Conservation (phyloP, 2,888 invertebrate species). For the Sinelater perroti region DNA sequence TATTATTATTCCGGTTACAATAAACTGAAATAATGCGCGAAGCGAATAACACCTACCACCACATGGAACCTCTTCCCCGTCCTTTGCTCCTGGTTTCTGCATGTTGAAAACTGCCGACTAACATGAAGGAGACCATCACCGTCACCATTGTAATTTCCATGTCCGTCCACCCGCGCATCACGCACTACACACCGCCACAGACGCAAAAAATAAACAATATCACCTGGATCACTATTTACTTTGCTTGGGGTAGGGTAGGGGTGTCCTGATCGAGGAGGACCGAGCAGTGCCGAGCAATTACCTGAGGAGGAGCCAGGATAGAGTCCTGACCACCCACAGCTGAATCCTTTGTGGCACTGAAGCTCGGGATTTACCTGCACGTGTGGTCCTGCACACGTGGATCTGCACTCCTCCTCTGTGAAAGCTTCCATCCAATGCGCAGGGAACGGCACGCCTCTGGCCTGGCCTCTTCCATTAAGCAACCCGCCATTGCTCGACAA, state of each 20-base stretch:
- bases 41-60: slow-evolving; percentile 77
- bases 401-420: slow-evolving; percentile 48
- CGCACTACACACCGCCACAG: slow-evolving; percentile 51
- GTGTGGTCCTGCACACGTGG: slow-evolving; percentile 58
- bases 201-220: slow-evolving; percentile 61
- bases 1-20: not conserved
- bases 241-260: slow-evolving; percentile 56
- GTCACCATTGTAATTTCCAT: slow-evolving; percentile 49
- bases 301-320: slow-evolving; percentile 54
- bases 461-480: slow-evolving; percentile 45
- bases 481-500: slow-evolving; percentile 56
- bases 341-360: slow-evolving; percentile 56
- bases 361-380: slow-evolving; percentile 49
- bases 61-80: slow-evolving; percentile 88
- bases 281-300: slow-evolving; percentile 51
- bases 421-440: slow-evolving; percentile 48
- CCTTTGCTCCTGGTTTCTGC: slow-evolving; percentile 63
- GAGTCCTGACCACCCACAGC: slow-evolving; percentile 58
- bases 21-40: slow-evolving; percentile 4
- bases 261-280: slow-evolving; percentile 50
- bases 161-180: slow-evolving; percentile 52
- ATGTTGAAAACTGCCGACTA: slow-evolving; percentile 39
- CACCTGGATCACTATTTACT: slow-evolving; percentile 59
- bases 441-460: slow-evolving; percentile 48
- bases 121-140: slow-evolving; percentile 37